A percentile compares a stretch with the other conserved stretches of the same genome.
phyloP scores from a whole-genome alignment of 1,140 invertebrate genomes.

The Anoplophora glabripennis region DNA sequence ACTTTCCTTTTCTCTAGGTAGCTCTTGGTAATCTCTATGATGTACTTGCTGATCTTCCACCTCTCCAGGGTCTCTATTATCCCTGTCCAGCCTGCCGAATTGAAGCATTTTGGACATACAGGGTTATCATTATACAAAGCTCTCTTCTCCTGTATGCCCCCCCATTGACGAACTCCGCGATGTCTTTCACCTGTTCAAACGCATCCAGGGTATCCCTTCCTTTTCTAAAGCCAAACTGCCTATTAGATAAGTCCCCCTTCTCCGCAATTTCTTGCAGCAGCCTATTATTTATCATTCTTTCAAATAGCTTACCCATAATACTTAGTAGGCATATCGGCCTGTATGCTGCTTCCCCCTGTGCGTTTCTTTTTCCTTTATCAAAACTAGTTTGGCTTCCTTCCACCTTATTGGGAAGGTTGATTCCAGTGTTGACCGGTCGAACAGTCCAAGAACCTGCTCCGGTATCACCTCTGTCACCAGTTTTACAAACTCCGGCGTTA shows the following conservation, averaged over 20 bases:
- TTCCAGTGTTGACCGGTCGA: slow-evolving; percentile 13
- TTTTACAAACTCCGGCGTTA: slow-evolving; percentile 22
- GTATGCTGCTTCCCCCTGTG: too few species aligned
- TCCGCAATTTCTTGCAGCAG: slow-evolving; percentile 7
- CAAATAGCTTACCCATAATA: slow-evolving; percentile 30
- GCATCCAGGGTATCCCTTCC: slow-evolving; percentile 4
- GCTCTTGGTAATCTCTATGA: too few species aligned
- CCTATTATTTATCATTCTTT: slow-evolving; percentile 24
- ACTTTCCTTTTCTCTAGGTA: neutral
- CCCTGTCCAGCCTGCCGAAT: slow-evolving; percentile 13
- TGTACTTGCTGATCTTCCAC: neutral
- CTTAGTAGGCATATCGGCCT: slow-evolving; percentile 36
- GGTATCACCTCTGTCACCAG: slow-evolving; percentile 5
- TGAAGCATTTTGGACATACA: slow-evolving; percentile 33
- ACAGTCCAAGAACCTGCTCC: neutral
- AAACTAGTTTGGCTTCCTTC: slow-evolving; percentile 17
- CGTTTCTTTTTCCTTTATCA: slow-evolving; percentile 16
- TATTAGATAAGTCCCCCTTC: slow-evolving; percentile 7
- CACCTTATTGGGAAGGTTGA: slow-evolving; percentile 15
- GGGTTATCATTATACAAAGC: slow-evolving; percentile 7
- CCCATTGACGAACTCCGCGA: neutral
- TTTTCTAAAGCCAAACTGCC: slow-evolving; percentile 9
- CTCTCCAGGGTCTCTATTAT: slow-evolving; percentile 6
- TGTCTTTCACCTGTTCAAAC: neutral
- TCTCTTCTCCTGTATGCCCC: neutral